Evolutionary conservation across 1,140 invertebrate genomes (phyloP).

Genomic region (Telenomus remus): DNA sequence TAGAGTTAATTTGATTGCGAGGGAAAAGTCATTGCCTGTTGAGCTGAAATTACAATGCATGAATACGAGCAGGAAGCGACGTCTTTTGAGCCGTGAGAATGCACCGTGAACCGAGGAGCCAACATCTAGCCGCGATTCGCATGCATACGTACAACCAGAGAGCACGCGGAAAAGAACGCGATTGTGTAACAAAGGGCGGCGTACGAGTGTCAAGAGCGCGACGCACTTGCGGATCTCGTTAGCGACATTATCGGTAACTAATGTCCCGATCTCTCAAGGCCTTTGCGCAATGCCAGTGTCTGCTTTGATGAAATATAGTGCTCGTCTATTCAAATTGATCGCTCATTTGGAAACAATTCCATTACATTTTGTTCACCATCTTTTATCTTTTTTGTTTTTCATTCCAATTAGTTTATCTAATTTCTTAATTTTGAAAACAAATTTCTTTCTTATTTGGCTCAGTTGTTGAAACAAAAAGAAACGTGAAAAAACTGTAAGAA

Average conservation of each 20-base stretch:
- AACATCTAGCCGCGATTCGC: slow-evolving; percentile 23
- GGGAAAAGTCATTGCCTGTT: slow-evolving; percentile 48
- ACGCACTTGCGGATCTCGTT: slow-evolving; percentile 60
- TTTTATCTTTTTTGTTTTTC: no score
- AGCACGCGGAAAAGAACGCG: slow-evolving; percentile 53
- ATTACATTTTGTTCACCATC: background rate
- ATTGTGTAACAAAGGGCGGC: slow-evolving; percentile 57
- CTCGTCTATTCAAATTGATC: slow-evolving; percentile 21
- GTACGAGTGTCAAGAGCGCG: slow-evolving; percentile 61
- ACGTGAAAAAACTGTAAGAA: no score
- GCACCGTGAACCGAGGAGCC: slow-evolving; percentile 53
- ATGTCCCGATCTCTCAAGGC: slow-evolving; percentile 59
- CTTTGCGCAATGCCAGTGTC: slow-evolving; percentile 27
- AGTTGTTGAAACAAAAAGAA: background rate
- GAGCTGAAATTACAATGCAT: slow-evolving; percentile 53
- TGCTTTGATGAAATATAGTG: slow-evolving; percentile 20
- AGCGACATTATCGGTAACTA: slow-evolving; percentile 64
- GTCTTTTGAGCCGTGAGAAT: slow-evolving; percentile 57
- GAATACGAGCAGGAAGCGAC: slow-evolving; percentile 56
- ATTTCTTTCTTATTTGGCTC: background rate
- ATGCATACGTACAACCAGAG: slow-evolving; percentile 17
- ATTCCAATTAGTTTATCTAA: background rate
- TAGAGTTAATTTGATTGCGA: slow-evolving; percentile 46
- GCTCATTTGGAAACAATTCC: background rate
- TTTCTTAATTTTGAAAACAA: no score